Evolutionary conservation across 2,113 vertebrate species (phyloP).

Genomic region (Turnix velox): DNA sequence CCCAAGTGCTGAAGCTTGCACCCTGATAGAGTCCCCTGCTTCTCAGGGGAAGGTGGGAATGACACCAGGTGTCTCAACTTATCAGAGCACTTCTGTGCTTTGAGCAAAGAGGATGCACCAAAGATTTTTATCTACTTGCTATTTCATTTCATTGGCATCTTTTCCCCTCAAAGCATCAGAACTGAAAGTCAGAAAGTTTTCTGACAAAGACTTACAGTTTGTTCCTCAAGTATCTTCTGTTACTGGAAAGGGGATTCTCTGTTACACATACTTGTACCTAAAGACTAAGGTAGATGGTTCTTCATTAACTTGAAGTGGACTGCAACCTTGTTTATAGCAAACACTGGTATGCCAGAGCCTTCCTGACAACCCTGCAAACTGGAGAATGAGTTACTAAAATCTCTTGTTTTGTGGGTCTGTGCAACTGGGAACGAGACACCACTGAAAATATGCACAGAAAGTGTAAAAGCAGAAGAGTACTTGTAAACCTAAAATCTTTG

Average conservation of each 20-base stretch:
- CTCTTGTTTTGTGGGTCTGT: background rate
- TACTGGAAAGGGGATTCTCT: background rate
- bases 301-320: background rate
- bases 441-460: background rate
- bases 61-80: rapidly evolving
- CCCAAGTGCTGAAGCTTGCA: background rate
- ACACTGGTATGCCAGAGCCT: background rate
- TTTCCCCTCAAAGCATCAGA: background rate
- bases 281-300: background rate
- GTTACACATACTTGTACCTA: background rate
- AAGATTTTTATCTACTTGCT: background rate
- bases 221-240: background rate
- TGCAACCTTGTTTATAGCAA: background rate
- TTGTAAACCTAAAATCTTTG: background rate
- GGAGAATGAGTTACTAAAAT: background rate
- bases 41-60: rapidly evolving
- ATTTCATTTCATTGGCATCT: background rate
- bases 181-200: background rate
- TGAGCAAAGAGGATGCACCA: background rate
- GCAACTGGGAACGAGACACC: background rate
- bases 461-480: background rate
- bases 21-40: background rate
- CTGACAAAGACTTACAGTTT: background rate
- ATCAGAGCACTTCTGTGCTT: background rate
- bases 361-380: background rate